phyloP scores from a whole-genome alignment of 2,113 vertebrate genomes.

The Pseudorectes ferrugineus region DNA sequence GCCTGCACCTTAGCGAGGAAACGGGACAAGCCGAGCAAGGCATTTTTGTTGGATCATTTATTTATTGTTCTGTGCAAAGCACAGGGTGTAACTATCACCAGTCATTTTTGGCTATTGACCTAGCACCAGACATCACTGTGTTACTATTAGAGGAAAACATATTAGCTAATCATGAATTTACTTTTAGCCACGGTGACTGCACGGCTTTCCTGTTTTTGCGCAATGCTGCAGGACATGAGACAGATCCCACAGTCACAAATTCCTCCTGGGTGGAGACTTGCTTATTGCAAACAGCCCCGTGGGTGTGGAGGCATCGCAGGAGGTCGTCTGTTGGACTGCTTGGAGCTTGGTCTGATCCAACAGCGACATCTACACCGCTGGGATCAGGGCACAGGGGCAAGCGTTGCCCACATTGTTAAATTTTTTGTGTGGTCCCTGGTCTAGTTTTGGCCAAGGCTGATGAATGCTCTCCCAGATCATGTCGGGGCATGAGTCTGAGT shows the following conservation, averaged over 20 bases:
- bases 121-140: slow-evolving; percentile 41
- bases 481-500: not conserved
- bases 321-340: not conserved
- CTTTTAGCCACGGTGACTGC: slow-evolving; percentile 54
- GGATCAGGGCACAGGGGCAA: not conserved
- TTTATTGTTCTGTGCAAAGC: slow-evolving; percentile 59
- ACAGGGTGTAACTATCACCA: slow-evolving; percentile 61
- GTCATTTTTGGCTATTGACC: slow-evolving; percentile 57
- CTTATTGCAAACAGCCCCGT: not conserved
- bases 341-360: not conserved
- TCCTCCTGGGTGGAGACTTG: slow-evolving; percentile 34
- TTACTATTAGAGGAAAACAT: slow-evolving; percentile 56
- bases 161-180: slow-evolving; percentile 62
- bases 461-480: not conserved
- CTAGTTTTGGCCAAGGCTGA: not conserved
- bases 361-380: not conserved
- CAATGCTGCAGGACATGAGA: not conserved
- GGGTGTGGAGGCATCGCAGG: not conserved
- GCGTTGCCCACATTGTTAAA: accelerated
- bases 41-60: slow-evolving; percentile 53
- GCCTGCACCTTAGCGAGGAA: not conserved
- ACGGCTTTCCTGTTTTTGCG: slow-evolving; percentile 42
- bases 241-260: slow-evolving; percentile 22
- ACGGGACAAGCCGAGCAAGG: not conserved
- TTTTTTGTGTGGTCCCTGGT: not conserved